Evolutionary conservation across 2,113 vertebrate genomes (phyloP), one percentile per base, ranked within the genome.

Genomic region (Antigone vipio): DNA sequence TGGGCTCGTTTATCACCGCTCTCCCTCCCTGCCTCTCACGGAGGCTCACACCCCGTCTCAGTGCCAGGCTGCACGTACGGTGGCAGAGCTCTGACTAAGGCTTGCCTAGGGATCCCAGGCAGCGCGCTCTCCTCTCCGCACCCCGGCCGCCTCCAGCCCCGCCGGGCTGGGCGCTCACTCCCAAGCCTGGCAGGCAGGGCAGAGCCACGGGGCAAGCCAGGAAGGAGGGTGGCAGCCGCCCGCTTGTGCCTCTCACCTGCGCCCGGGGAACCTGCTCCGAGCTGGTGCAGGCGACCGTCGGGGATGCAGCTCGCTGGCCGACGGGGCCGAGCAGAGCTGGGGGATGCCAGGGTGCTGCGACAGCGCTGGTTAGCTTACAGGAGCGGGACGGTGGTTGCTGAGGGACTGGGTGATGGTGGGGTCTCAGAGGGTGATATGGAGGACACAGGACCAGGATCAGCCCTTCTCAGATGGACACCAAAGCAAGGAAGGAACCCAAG

Each of bases 41-140:
- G 32, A 92, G 29, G 67, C 75, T 91, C 86, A 32, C 52, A 20
- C 63, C 67, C 80, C 8, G 0, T 66, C 77, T 79, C 84, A 89
- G 75, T 94, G 90, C 80, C 72, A 92, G 67, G 71, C 75, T 90
- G 94, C 94, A 92, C 69, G 35, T 94, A 95, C 30, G 2, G 76
- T 44, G 91, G 50, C 47, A 67, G 59, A 30, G 73, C 80, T 91
- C 80, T 91, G 84, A 91, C 60, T 71, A 91, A 91, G 80, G 74
- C 50, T 88, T 69, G 66, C 69, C 50, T 4, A 20, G 50, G 75
- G 40, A 90, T 83, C 38, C n/a, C 50, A 52, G 71, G 81, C 29
- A 88, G 55, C 4, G 0, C 0, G 9, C 27, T 68, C n/a, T 47
- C 49, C 40, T 62, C 68, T 74, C 81, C 59, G 76, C 66, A 40